phyloP scores from a whole-genome alignment of 2,888 invertebrate genomes.

The Drosophila cognata region DNA sequence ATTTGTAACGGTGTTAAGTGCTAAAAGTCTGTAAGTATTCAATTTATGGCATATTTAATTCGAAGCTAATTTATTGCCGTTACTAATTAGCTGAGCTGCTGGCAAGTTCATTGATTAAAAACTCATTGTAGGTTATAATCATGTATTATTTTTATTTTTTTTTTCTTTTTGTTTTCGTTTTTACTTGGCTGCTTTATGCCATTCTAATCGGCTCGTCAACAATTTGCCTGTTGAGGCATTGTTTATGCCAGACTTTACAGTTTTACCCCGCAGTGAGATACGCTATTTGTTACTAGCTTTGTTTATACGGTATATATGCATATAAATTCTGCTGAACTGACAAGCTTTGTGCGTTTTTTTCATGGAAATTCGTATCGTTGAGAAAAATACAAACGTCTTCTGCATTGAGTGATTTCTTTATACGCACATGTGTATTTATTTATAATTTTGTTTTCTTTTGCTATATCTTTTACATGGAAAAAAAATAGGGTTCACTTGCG shows the following conservation, averaged over 20 bases:
- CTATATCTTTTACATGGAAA: conserved; percentile 14
- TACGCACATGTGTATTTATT: conserved; percentile 14
- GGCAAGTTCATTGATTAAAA: conserved; percentile 9
- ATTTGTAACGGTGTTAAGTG: background rate
- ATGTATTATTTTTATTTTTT: conserved; percentile 5
- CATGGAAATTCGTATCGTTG: conserved; percentile 8
- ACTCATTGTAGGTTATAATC: conserved; percentile 7
- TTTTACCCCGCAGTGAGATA: conserved; percentile 3
- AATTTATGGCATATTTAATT: conserved; percentile 2
- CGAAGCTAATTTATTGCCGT: background rate
- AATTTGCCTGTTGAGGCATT: conserved; percentile 3
- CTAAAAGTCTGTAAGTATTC: background rate
- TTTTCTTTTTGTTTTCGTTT: background rate
- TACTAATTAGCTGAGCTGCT: conserved; percentile 5
- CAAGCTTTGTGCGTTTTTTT: conserved; percentile 15
- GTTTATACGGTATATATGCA: conserved; percentile 4
- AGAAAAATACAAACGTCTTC: background rate
- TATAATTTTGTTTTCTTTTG: background rate
- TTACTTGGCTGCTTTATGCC: background rate
- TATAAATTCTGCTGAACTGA: conserved; percentile 1
- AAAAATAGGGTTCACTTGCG: conserved; percentile 8
- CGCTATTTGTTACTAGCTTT: conserved; percentile 10
- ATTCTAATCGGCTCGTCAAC: conserved; percentile 11
- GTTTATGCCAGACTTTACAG: conserved; percentile 6
- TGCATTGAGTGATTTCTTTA: conserved; percentile 21